These are phyloP conservation scores for Portevinia maculata DNA, from an alignment of 2,888 invertebrate species.

Conservation along the genomic window DNA sequence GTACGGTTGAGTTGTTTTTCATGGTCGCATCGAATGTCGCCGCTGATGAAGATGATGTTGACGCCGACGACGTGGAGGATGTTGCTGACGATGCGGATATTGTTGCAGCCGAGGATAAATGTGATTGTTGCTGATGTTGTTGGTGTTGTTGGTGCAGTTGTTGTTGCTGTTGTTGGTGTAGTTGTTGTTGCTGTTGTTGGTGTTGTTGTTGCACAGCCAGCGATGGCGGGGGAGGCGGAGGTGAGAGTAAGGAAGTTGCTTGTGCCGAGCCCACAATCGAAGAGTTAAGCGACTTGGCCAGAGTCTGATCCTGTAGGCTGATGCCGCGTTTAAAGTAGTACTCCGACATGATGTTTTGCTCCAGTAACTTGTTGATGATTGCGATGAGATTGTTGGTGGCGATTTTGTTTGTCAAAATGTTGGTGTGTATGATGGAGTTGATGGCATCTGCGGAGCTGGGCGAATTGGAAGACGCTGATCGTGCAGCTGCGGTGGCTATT, in stretches of 20 bases:
- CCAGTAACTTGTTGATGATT: constrained; percentile 76
- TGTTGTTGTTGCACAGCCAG: constrained; percentile 37
- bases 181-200: constrained; percentile 67
- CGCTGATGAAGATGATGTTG: constrained; percentile 30
- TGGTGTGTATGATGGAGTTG: constrained; percentile 76
- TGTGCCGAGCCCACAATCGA: constrained; percentile 8
- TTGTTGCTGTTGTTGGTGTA: constrained; percentile 56
- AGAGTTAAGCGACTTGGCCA: constrained; percentile 35
- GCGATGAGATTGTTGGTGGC: constrained; percentile 77
- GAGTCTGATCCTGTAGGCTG: constrained; percentile 65
- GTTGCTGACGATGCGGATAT: constrained; percentile 14
- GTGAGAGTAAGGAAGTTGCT: constrained; percentile 37
- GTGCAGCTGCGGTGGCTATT: constrained; percentile 77
- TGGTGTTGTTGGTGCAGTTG: constrained; percentile 52
- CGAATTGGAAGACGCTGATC: constrained; percentile 66
- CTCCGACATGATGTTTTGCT: constrained; percentile 77
- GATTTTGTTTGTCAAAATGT: constrained; percentile 77
- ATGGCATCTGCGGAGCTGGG: constrained; percentile 75
- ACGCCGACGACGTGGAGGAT: constrained; percentile 24
- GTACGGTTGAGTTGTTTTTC: constrained; percentile 39
- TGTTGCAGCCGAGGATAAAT: constrained; percentile 18
- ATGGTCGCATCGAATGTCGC: constrained; percentile 14
- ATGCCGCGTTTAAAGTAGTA: constrained; percentile 77
- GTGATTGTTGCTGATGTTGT: constrained; percentile 53
- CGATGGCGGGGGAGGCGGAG: constrained; percentile 55